Conservation (phyloP, 2,888 invertebrate genomes). For the Coleophora deauratella region DNA sequence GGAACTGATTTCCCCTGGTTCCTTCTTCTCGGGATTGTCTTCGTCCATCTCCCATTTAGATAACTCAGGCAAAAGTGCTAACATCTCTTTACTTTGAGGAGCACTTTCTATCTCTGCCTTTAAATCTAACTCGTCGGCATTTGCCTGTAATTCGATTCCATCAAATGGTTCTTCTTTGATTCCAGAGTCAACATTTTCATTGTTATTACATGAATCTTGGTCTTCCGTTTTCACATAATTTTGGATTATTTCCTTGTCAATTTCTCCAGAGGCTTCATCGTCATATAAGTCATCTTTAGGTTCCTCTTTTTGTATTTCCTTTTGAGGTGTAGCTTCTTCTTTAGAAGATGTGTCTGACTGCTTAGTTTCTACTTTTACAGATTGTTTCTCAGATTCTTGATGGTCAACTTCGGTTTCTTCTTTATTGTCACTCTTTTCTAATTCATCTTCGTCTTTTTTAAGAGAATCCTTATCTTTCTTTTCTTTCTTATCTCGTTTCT, state of each 20-base stretch:
- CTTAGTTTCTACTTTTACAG: constrained; percentile 21
- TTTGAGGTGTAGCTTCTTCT: background rate
- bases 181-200: constrained; percentile 38
- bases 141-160: constrained; percentile 74
- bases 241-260: constrained; percentile 74
- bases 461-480: constrained; percentile 67
- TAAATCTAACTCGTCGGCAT: constrained; percentile 70
- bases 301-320: background rate
- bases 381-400: constrained; percentile 24
- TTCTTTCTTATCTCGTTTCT: constrained; percentile 70
- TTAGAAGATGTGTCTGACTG: background rate
- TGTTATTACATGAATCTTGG: constrained; percentile 28
- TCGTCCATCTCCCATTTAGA: constrained; percentile 93
- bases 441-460: constrained; percentile 37
- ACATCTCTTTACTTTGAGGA: constrained; percentile 69
- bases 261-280: constrained; percentile 67
- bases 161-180: constrained; percentile 71
- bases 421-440: constrained; percentile 40
- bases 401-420: constrained; percentile 24
- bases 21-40: constrained; percentile 56
- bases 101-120: constrained; percentile 62
- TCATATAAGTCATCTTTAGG: constrained; percentile 62
- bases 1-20: constrained; percentile 62
- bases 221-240: constrained; percentile 67
- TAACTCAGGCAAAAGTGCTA: constrained; percentile 83